These are phyloP conservation scores for Aphodius granarius DNA, from an alignment of 2,888 invertebrate genomes.

Conservation along the genomic window DNA sequence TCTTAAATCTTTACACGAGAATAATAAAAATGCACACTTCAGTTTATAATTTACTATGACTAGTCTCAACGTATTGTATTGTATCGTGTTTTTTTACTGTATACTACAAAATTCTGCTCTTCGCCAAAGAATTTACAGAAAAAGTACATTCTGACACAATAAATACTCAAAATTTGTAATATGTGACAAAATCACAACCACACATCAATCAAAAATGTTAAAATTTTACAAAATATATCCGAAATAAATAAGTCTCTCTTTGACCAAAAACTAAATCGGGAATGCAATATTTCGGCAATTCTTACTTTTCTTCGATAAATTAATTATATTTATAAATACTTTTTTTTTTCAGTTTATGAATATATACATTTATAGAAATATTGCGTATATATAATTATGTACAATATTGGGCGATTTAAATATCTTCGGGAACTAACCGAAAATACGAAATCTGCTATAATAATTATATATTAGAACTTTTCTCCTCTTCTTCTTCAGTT, in stretches of 20 bases:
- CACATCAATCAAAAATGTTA: constrained; percentile 17
- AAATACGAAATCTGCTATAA: constrained; percentile 46
- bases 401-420: constrained; percentile 45
- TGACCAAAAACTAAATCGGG: constrained; percentile 28
- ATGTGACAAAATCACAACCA: constrained; percentile 31
- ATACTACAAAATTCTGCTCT: constrained; percentile 22
- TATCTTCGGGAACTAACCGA: constrained; percentile 46
- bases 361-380: constrained; percentile 48
- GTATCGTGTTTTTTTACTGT: constrained; percentile 23
- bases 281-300: constrained; percentile 42
- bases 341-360: constrained; percentile 35
- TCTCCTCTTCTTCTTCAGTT: constrained; percentile 11
- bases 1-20: constrained; percentile 42
- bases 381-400: constrained; percentile 43
- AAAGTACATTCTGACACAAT: not conserved
- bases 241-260: constrained; percentile 19
- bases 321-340: constrained; percentile 32
- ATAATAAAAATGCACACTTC: constrained; percentile 44
- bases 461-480: not conserved
- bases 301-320: not conserved
- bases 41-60: constrained; percentile 51
- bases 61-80: constrained; percentile 48
- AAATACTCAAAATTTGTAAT: constrained; percentile 7
- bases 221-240: not conserved
- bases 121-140: not conserved